A percentile compares a stretch with the other conserved stretches of the same genome.
Evolutionary conservation across 1,140 invertebrate species (phyloP).

Genomic region (Trichoplusia ni): DNA sequence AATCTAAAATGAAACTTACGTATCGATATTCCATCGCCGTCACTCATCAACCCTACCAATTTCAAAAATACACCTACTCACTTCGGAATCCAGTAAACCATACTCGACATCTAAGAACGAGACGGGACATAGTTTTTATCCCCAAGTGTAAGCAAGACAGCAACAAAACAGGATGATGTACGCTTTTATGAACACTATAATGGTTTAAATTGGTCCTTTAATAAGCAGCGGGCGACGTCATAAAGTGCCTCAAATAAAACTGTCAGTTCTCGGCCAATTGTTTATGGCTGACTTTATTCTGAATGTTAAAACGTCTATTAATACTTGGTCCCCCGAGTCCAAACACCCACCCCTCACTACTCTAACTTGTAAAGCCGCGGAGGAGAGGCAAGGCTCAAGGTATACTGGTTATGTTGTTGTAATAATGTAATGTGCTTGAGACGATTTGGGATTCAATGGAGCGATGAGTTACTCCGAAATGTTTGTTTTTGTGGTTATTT

Average conservation of each 20-base stretch:
- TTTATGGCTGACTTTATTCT: slow-evolving; percentile 54
- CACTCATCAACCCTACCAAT: slow-evolving; percentile 56
- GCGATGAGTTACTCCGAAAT: slow-evolving; percentile 10
- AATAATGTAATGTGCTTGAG: slow-evolving; percentile 28
- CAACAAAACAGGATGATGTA: slow-evolving; percentile 72
- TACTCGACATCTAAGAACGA: slow-evolving; percentile 55
- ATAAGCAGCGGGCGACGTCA: slow-evolving; percentile 69
- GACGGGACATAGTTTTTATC: slow-evolving; percentile 36
- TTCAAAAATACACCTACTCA: slow-evolving; percentile 71
- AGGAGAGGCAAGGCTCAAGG: background rate
- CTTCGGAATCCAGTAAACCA: slow-evolving; percentile 74
- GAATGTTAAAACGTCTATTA: slow-evolving; percentile 45
- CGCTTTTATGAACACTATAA: slow-evolving; percentile 75
- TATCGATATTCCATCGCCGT: slow-evolving; percentile 24
- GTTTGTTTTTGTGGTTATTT: slow-evolving; percentile 23
- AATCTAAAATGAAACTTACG: no score
- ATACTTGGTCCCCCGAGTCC: slow-evolving; percentile 23
- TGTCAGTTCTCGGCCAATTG: slow-evolving; percentile 59
- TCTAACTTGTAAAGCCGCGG: background rate
- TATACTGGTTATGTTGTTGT: slow-evolving; percentile 15
- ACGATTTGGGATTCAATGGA: slow-evolving; percentile 32
- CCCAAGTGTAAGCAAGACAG: slow-evolving; percentile 43
- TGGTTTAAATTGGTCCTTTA: slow-evolving; percentile 79
- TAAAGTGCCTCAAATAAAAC: slow-evolving; percentile 63
- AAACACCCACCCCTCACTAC: background rate